A percentile compares a stretch with the other conserved stretches of the same genome.
phyloP scores from a whole-genome alignment of 2,113 vertebrate genomes.

The Lepisosteus osseus region DNA sequence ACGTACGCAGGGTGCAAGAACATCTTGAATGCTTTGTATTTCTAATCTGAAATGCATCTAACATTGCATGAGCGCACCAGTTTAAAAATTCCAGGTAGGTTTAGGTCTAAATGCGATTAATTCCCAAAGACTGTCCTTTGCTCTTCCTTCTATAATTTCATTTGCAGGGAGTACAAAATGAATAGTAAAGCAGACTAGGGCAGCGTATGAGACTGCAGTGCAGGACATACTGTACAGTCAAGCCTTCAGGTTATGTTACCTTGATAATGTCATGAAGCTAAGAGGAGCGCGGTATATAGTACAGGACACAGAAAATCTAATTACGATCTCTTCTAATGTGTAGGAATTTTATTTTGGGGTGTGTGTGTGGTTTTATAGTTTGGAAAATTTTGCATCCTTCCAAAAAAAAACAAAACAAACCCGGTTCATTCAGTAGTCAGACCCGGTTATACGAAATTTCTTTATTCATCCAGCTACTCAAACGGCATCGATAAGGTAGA shows the following conservation, averaged over 20 bases:
- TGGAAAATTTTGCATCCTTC: slow-evolving; percentile 32
- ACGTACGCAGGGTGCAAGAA: slow-evolving; percentile 22
- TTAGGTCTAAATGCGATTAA: slow-evolving; percentile 72
- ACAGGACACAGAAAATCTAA: slow-evolving; percentile 60
- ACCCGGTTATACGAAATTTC: too few species aligned
- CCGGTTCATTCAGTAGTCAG: too few species aligned
- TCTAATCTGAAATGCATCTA: slow-evolving; percentile 61
- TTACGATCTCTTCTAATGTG: slow-evolving; percentile 56
- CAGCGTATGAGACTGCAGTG: slow-evolving; percentile 46
- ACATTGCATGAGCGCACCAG: slow-evolving; percentile 52
- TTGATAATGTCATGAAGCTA: slow-evolving; percentile 67
- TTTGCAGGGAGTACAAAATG: slow-evolving; percentile 67
- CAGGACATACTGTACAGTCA: slow-evolving; percentile 31
- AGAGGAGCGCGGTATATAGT: slow-evolving; percentile 44
- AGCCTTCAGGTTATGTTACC: slow-evolving; percentile 69
- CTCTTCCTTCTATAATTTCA: slow-evolving; percentile 72
- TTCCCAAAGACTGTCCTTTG: slow-evolving; percentile 73
- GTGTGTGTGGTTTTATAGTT: slow-evolving; percentile 26
- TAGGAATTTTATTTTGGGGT: slow-evolving; percentile 43
- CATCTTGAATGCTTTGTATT: slow-evolving; percentile 40
- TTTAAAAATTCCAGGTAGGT: slow-evolving; percentile 62
- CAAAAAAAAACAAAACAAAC: too few species aligned
- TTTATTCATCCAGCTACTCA: too few species aligned
- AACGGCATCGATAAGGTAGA: too few species aligned
- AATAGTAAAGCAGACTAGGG: slow-evolving; percentile 68